These are phyloP conservation scores for Prochilodus magdalenae DNA, from an alignment of 2,113 vertebrate genomes.

Conservation along the genomic window DNA sequence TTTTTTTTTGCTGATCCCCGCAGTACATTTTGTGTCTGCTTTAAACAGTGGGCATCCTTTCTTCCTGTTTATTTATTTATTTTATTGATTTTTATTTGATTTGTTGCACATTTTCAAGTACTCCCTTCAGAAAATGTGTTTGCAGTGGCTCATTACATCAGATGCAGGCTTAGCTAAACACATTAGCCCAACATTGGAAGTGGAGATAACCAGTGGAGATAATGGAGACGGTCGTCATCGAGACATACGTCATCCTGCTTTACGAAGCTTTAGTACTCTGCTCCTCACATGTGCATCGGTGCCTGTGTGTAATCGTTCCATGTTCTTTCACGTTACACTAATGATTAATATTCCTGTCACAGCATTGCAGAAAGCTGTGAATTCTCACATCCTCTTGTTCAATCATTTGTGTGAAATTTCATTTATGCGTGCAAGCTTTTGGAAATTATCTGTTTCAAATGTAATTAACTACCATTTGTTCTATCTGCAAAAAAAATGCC, in stretches of 20 bases:
- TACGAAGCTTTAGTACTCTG: not conserved
- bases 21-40: constrained; percentile 18
- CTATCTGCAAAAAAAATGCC: constrained; percentile 22
- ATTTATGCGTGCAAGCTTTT: constrained; percentile 45
- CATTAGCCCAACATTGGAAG: not conserved
- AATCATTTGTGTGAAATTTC: constrained; percentile 53
- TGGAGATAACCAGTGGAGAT: not conserved
- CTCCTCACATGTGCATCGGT: not conserved
- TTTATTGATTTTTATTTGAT: not conserved
- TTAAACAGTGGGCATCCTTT: not conserved
- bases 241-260: not conserved
- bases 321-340: constrained; percentile 14
- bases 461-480: constrained; percentile 51
- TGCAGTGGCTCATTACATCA: not conserved
- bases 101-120: not conserved
- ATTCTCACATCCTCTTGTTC: constrained; percentile 39
- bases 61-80: constrained; percentile 31
- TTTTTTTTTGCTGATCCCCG: constrained; percentile 18
- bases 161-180: not conserved
- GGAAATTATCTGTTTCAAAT: constrained; percentile 54
- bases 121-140: not conserved
- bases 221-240: not conserved
- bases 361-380: constrained; percentile 35
- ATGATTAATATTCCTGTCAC: constrained; percentile 53
- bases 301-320: not conserved